Conservation (phyloP, 2,888 invertebrate genomes). For the Prionchulus punctatus region DNA sequence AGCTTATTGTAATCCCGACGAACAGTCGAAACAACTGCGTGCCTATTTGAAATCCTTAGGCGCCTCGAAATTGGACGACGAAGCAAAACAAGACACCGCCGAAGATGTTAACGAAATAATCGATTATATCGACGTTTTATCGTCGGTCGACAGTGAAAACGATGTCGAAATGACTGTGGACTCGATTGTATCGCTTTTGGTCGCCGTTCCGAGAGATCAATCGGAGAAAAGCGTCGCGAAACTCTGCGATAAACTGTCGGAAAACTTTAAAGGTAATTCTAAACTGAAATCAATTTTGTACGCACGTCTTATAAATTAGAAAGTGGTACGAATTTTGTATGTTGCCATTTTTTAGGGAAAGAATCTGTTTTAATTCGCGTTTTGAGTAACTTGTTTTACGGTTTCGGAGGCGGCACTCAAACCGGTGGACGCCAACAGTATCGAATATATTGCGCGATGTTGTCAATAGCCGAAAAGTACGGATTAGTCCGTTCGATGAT, state of each 20-base stretch:
- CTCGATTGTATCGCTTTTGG: constrained; percentile 87
- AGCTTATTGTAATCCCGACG: constrained; percentile 19
- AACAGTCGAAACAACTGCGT: constrained; percentile 51
- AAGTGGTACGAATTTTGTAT: background rate
- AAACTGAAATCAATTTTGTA: background rate
- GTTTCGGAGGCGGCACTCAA: constrained; percentile 62
- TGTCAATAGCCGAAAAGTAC: constrained; percentile 2
- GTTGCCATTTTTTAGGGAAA: background rate
- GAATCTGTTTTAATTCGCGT: constrained; percentile 40
- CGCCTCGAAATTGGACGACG: constrained; percentile 45
- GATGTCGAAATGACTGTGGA: constrained; percentile 84
- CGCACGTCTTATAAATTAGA: no score
- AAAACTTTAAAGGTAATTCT: background rate
- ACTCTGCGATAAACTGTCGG: constrained; percentile 72
- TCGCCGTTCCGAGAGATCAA: constrained; percentile 63
- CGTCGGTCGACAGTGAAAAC: constrained; percentile 13
- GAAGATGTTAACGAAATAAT: background rate
- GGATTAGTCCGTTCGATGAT: constrained; percentile 1
- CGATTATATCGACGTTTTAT: constrained; percentile 1
- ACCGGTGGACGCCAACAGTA: constrained; percentile 44
- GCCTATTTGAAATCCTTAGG: constrained; percentile 76
- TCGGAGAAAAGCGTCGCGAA: constrained; percentile 72
- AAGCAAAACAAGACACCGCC: background rate
- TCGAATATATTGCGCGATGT: constrained; percentile 14
- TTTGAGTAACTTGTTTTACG: constrained; percentile 77